Evolutionary conservation across 1,140 invertebrate genomes (phyloP).

Genomic region (Drosophila lowei): DNA sequence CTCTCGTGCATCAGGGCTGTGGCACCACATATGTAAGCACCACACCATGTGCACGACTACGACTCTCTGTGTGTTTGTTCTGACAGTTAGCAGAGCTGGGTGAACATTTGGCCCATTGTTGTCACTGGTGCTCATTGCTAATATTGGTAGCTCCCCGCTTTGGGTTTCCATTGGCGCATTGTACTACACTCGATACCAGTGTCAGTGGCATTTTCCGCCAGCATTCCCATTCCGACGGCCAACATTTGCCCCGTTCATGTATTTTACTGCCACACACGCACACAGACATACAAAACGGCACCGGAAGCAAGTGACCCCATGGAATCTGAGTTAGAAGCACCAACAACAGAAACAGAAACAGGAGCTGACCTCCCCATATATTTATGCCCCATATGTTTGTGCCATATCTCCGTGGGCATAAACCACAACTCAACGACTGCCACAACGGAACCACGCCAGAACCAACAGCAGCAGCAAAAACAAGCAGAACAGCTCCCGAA

Average conservation of each 20-base stretch:
- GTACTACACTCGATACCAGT: conserved; percentile 50
- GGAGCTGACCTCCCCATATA: conserved; percentile 45
- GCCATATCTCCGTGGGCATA: conserved; percentile 74
- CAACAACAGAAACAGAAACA: conserved; percentile 33
- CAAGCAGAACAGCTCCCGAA: conserved; percentile 4
- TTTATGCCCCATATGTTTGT: conserved; percentile 77
- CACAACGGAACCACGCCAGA: conserved; percentile 62
- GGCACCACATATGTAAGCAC: conserved; percentile 49
- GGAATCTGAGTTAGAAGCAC: conserved; percentile 21
- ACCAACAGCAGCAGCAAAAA: conserved; percentile 24
- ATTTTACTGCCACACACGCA: conserved; percentile 68
- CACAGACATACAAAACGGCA: conserved; percentile 39
- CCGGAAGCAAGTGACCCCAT: conserved; percentile 58
- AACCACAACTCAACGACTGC: conserved; percentile 73
- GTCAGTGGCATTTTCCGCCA: conserved; percentile 50
- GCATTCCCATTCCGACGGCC: conserved; percentile 39
- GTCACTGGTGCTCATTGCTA: conserved; percentile 75
- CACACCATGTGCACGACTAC: conserved; percentile 11
- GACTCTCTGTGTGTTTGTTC: conserved; percentile 17
- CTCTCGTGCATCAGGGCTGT: conserved; percentile 27
- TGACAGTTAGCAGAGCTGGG: conserved; percentile 49
- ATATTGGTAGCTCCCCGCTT: conserved; percentile 68
- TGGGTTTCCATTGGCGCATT: conserved; percentile 22
- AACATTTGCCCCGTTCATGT: conserved; percentile 70
- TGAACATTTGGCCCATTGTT: conserved; percentile 69